A percentile compares a stretch with the other conserved stretches of the same genome.
These are phyloP conservation scores for Eolophus roseicapilla DNA, from an alignment of 2,113 vertebrate genomes.

Conservation along the genomic window DNA sequence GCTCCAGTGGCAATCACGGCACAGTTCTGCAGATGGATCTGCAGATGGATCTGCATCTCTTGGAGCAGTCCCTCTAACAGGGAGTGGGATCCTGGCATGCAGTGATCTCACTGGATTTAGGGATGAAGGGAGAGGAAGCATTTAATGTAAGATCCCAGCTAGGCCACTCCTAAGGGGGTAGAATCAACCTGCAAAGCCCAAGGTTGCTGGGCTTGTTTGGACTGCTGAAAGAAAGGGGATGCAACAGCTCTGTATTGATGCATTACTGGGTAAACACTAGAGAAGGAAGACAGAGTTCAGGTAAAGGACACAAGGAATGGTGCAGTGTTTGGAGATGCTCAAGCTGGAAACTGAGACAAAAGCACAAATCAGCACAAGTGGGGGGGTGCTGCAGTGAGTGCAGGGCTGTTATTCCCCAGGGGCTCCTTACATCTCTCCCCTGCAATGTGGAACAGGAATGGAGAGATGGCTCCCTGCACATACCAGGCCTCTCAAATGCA, in stretches of 20 bases:
- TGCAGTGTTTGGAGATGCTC: not conserved
- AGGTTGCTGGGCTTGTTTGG: not conserved
- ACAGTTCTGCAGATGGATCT: not conserved
- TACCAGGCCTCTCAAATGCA: not conserved
- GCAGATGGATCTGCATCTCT: not conserved
- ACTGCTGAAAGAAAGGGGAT: not conserved
- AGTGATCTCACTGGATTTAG: not conserved
- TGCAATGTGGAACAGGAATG: not conserved
- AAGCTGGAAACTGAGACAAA: not conserved
- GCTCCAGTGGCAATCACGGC: not conserved
- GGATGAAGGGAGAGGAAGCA: not conserved
- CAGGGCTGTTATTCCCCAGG: not conserved
- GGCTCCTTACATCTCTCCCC: not conserved
- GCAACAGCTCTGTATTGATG: not conserved
- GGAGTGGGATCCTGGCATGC: not conserved
- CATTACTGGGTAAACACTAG: not conserved
- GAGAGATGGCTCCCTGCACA: not conserved
- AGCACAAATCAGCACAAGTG: not conserved
- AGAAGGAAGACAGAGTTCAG: conserved; percentile 9
- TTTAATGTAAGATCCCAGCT: not conserved
- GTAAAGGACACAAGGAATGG: not conserved
- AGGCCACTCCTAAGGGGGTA: not conserved
- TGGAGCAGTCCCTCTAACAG: not conserved
- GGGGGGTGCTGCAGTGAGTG: not conserved
- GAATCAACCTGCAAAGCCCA: not conserved